These are phyloP conservation scores for Labeo catla DNA, from an alignment of 2,113 vertebrate species.

Conservation along the genomic window DNA sequence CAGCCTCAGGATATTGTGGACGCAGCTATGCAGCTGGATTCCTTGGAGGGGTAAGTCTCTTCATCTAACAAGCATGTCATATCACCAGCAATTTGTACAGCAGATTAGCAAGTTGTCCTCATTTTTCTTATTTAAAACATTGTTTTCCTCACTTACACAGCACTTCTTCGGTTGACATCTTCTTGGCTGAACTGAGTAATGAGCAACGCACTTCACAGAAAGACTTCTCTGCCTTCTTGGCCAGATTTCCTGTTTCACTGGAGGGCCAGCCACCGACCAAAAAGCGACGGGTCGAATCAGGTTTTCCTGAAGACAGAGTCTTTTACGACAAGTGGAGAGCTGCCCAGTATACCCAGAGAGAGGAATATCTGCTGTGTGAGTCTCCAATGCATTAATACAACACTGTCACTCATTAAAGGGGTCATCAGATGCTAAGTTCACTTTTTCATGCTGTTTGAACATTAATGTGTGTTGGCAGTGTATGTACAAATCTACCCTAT, in stretches of 20 bases:
- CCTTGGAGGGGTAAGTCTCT: neutral
- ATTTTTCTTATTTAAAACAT: neutral
- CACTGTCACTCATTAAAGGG: neutral
- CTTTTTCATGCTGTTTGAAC: too few relatives aligned
- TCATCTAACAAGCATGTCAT: neutral
- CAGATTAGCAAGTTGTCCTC: neutral
- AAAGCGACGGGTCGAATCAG: neutral
- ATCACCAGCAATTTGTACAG: neutral
- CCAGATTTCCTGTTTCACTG: neutral
- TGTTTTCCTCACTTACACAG: neutral
- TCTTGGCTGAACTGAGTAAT: neutral
- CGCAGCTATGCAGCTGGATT: neutral
- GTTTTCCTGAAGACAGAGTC: neutral
- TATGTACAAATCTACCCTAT: too few relatives aligned
- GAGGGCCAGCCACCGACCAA: neutral
- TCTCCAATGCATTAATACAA: neutral
- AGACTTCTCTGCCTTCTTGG: neutral
- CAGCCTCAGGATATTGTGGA: neutral
- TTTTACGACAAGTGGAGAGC: conserved; percentile 15
- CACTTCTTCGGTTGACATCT: neutral
- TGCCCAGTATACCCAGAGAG: neutral
- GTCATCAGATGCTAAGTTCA: too few relatives aligned
- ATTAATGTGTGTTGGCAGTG: too few relatives aligned
- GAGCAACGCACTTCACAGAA: neutral
- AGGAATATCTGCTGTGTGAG: conserved; percentile 39